phyloP scores from a whole-genome alignment of 2,888 invertebrate genomes.

The Ichneumoninae sp. region DNA sequence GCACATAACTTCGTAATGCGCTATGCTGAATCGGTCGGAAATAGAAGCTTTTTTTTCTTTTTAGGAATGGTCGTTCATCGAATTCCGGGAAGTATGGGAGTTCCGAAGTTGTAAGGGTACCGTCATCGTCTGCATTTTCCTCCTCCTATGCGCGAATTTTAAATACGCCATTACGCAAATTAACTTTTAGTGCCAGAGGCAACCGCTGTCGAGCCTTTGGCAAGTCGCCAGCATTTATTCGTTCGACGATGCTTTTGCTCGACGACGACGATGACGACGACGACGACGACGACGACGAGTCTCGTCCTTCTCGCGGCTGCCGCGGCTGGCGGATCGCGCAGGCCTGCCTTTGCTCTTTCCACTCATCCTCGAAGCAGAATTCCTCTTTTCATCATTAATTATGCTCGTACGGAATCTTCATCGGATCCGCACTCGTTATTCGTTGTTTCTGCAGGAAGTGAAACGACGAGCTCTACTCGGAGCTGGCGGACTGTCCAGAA shows the following conservation, averaged over 20 bases:
- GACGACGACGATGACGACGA: constrained; percentile 34
- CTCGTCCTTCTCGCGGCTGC: constrained; percentile 32
- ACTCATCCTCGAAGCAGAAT: constrained; percentile 49
- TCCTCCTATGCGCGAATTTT: constrained; percentile 73
- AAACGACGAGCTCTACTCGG: too few relatives aligned
- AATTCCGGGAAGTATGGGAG: neutral
- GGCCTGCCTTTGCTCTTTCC: constrained; percentile 1
- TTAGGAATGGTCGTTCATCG: neutral
- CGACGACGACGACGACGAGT: constrained; percentile 14
- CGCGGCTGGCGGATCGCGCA: too few relatives aligned
- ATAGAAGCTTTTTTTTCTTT: neutral
- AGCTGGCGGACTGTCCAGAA: too few relatives aligned
- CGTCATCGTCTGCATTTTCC: constrained; percentile 15
- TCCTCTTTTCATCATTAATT: constrained; percentile 63
- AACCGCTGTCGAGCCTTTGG: constrained; percentile 70
- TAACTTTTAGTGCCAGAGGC: constrained; percentile 79
- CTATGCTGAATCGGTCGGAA: neutral
- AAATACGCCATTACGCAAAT: constrained; percentile 82
- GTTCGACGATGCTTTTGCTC: constrained; percentile 71
- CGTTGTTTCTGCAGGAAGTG: neutral
- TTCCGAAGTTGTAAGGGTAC: constrained; percentile 2
- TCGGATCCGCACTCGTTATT: constrained; percentile 43
- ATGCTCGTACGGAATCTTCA: constrained; percentile 35
- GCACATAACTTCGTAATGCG: constrained; percentile 4
- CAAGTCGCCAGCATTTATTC: constrained; percentile 73